Conservation (phyloP, 1,140 invertebrate species). For the Drosophila ohnishii region DNA sequence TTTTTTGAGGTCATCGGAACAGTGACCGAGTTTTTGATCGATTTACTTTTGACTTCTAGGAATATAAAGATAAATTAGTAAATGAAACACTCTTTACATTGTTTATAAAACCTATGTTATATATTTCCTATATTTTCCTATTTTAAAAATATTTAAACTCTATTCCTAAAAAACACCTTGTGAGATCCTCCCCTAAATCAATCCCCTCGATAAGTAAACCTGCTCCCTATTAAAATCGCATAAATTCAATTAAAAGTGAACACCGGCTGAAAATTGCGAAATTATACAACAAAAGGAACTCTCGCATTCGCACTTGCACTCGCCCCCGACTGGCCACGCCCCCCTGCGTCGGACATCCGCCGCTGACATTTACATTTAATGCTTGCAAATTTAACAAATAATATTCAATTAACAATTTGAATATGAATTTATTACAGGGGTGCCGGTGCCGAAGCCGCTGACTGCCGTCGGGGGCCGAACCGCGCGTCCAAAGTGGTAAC, state of each 20-base stretch:
- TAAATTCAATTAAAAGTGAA: conserved; percentile 60
- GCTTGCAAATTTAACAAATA: conserved; percentile 82
- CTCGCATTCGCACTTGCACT: conserved; percentile 27
- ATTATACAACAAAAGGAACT: conserved; percentile 35
- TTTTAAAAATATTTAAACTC: neutral
- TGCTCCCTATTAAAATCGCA: conserved; percentile 47
- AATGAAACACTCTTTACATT: no score
- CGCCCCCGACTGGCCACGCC: conserved; percentile 51
- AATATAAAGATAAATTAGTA: neutral
- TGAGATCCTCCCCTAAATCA: neutral
- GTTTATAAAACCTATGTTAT: no score
- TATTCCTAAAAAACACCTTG: neutral
- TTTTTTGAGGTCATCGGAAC: conserved; percentile 49
- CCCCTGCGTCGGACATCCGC: conserved; percentile 46
- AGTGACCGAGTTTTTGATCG: conserved; percentile 58
- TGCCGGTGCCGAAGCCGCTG: conserved; percentile 17
- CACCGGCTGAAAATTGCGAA: conserved; percentile 28
- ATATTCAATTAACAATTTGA: conserved; percentile 83
- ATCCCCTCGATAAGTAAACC: neutral
- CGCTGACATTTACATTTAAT: conserved; percentile 80
- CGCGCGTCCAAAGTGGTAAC: conserved; percentile 74
- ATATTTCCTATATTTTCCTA: no score
- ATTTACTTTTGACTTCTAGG: neutral
- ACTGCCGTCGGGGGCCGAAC: conserved; percentile 63
- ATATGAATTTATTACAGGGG: conserved; percentile 81